Evolutionary conservation across 2,797 vertebrate genomes (phyloP).

Genomic region (Phataginus tricuspis): DNA sequence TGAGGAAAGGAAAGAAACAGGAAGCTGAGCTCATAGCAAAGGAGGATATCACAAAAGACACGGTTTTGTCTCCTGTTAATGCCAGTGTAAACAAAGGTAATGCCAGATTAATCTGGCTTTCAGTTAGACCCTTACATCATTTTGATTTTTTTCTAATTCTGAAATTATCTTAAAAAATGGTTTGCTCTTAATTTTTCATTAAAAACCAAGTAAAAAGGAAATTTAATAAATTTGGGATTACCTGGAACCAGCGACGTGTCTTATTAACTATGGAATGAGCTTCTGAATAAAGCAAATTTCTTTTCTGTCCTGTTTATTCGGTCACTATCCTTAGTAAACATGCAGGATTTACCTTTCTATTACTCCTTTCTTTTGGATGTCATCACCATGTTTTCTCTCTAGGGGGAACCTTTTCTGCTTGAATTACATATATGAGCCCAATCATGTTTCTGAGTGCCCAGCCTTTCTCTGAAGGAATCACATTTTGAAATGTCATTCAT

Average conservation of each 20-base stretch:
- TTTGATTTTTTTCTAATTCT: constrained; percentile 15
- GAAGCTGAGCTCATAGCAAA: constrained; percentile 85
- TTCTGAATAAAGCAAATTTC: not conserved
- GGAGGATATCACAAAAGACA: constrained; percentile 83
- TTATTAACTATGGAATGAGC: not conserved
- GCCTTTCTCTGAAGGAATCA: not conserved
- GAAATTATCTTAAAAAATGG: not conserved
- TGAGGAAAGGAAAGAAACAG: constrained; percentile 90
- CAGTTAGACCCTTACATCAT: not conserved
- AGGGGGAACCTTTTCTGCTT: not conserved
- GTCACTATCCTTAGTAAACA: not conserved
- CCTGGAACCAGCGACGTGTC: not conserved
- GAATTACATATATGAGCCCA: not conserved
- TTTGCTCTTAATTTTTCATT: not conserved
- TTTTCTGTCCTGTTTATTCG: not conserved
- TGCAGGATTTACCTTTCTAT: not conserved
- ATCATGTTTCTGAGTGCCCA: not conserved
- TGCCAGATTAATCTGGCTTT: constrained; percentile 43
- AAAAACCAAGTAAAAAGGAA: not conserved
- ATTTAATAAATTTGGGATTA: not conserved
- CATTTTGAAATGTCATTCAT: not conserved
- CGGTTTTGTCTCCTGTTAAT: constrained; percentile 75
- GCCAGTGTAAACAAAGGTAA: constrained; percentile 82
- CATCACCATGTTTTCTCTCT: not conserved
- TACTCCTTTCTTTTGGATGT: not conserved